Evolutionary conservation across 2,888 invertebrate species (phyloP).

Genomic region (Andrena haemorrhoa): DNA sequence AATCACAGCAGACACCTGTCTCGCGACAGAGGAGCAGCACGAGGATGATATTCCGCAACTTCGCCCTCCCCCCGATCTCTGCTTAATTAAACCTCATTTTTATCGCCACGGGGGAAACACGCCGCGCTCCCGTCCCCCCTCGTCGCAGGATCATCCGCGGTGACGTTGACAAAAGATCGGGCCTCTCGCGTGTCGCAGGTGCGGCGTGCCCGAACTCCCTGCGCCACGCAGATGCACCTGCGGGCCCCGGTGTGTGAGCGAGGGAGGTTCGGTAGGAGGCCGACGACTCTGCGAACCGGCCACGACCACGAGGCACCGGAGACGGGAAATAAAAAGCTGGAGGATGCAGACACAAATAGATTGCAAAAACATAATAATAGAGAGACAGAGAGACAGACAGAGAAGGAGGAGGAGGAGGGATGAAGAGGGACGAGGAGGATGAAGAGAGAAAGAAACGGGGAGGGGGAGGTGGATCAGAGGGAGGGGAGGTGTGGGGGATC

Average conservation of each 20-base stretch:
- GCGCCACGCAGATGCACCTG: slow-evolving; percentile 63
- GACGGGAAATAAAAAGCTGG: slow-evolving; percentile 62
- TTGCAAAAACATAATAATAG: slow-evolving; percentile 85
- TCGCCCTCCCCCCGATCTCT: slow-evolving; percentile 21
- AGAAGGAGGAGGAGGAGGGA: slow-evolving; percentile 19
- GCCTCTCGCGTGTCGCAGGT: slow-evolving; percentile 51
- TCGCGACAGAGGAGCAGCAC: neutral
- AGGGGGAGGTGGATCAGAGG: neutral
- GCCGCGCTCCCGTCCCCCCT: neutral
- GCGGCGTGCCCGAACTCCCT: slow-evolving; percentile 40
- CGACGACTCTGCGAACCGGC: slow-evolving; percentile 58
- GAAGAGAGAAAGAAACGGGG: slow-evolving; percentile 2
- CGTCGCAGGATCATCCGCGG: slow-evolving; percentile 27
- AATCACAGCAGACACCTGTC: slow-evolving; percentile 61
- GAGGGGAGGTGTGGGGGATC: slow-evolving; percentile 5
- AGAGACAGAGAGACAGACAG: slow-evolving; percentile 75
- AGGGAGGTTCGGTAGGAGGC: slow-evolving; percentile 67
- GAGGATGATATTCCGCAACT: slow-evolving; percentile 2
- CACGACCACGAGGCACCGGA: slow-evolving; percentile 39
- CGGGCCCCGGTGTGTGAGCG: slow-evolving; percentile 49
- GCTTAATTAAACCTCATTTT: slow-evolving; percentile 51
- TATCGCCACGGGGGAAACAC: slow-evolving; percentile 19
- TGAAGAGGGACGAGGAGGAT: neutral
- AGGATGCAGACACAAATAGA: slow-evolving; percentile 84
- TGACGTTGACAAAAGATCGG: slow-evolving; percentile 68